Percentiles rank a stretch among this genome's conserved stretches.
These are phyloP conservation scores for Capricornis sumatraensis DNA, from an alignment of 2,113 vertebrate genomes.

Conservation along the genomic window DNA sequence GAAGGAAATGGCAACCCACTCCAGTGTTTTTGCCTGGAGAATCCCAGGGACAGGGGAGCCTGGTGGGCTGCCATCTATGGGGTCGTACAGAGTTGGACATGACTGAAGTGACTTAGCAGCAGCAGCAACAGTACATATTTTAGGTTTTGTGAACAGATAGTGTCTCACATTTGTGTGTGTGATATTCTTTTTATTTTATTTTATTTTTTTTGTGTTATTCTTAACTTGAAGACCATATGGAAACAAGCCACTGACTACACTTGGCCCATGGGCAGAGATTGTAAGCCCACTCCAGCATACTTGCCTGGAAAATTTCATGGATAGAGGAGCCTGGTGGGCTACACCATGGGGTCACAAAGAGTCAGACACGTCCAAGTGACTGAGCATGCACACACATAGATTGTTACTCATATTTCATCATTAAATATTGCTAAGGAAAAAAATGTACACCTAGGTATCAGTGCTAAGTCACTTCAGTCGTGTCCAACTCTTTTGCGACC, in stretches of 20 bases:
- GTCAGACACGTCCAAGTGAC: not conserved
- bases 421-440: not conserved
- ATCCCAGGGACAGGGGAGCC: too few relatives aligned
- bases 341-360: not conserved
- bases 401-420: not conserved
- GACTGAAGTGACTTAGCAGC: too few relatives aligned
- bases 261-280: not conserved
- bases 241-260: not conserved
- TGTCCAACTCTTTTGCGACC: not conserved
- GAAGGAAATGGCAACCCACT: too few relatives aligned
- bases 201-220: not conserved
- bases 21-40: too few relatives aligned
- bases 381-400: not conserved
- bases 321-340: not conserved
- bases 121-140: not conserved
- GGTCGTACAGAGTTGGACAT: too few relatives aligned
- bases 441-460: not conserved
- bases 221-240: not conserved
- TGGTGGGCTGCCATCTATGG: too few relatives aligned
- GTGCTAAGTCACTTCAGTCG: not conserved
- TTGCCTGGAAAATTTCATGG: not conserved
- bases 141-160: not conserved
- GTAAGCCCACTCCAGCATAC: not conserved
- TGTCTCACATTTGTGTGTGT: not conserved
- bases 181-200: not conserved